Evolutionary conservation across 2,888 invertebrate genomes (phyloP).

Genomic region (Hoplodrina blanda): DNA sequence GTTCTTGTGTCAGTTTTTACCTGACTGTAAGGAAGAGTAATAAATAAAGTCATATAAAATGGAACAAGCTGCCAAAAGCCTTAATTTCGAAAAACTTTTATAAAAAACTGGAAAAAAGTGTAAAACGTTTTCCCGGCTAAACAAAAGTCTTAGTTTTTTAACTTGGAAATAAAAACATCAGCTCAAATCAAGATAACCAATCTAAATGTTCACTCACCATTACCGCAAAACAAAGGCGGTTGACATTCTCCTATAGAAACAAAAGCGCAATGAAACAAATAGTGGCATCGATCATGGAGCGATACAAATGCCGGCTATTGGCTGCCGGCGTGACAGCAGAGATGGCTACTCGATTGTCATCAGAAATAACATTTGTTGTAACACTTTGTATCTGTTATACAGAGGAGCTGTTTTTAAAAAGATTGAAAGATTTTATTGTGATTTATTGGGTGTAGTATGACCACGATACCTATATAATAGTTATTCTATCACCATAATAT

Average conservation of each 20-base stretch:
- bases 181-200: conserved; percentile 5
- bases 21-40: no score
- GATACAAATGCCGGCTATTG: conserved; percentile 60
- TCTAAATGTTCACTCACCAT: conserved; percentile 33
- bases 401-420: conserved; percentile 19
- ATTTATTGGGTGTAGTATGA: conserved; percentile 1
- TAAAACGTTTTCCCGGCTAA: neutral
- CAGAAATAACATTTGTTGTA: conserved; percentile 58
- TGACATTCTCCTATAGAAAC: conserved; percentile 46
- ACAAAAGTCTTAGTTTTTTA: neutral
- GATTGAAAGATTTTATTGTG: conserved; percentile 2
- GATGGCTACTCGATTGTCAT: conserved; percentile 56
- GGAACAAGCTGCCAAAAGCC: no score
- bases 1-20: no score
- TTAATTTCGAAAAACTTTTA: no score
- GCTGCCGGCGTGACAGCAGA: conserved; percentile 35
- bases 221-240: conserved; percentile 47
- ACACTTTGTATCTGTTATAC: conserved; percentile 38
- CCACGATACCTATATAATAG: no score
- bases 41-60: no score
- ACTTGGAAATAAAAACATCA: neutral
- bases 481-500: no score
- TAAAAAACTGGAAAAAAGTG: no score
- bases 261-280: conserved; percentile 60
- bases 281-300: conserved; percentile 55